phyloP scores from a whole-genome alignment of 2,888 invertebrate genomes.

The Aphidius colemani region DNA sequence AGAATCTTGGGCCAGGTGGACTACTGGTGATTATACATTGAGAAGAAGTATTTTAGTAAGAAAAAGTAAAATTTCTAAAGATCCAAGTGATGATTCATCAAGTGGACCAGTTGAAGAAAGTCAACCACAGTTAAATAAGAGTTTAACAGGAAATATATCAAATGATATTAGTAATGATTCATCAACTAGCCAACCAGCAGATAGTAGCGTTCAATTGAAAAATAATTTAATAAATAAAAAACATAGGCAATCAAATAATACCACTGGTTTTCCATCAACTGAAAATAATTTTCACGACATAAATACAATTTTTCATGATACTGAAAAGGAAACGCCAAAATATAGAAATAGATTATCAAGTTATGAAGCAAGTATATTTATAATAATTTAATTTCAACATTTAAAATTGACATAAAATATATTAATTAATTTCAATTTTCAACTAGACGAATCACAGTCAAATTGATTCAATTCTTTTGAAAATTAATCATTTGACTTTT shows the following conservation, averaged over 20 bases:
- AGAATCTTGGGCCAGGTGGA: too few relatives aligned
- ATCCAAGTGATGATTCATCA: too few relatives aligned
- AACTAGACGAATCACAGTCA: constrained; percentile 19
- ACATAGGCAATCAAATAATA: not conserved
- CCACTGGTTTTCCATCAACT: not conserved
- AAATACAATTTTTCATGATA: constrained; percentile 38
- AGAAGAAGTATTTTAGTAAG: not conserved
- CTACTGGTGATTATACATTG: not conserved
- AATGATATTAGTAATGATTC: not conserved
- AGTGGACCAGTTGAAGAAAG: too few relatives aligned
- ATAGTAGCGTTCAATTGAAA: not conserved
- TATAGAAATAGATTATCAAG: constrained; percentile 31
- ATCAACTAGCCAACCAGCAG: not conserved
- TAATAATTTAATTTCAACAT: not conserved
- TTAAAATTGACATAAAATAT: not conserved
- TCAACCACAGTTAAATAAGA: not conserved
- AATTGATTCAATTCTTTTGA: constrained; percentile 41
- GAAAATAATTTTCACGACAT: constrained; percentile 34
- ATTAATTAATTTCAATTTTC: not conserved
- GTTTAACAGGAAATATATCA: not conserved
- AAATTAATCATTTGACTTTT: constrained; percentile 42
- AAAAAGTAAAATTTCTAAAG: not conserved
- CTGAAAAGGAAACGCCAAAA: constrained; percentile 49
- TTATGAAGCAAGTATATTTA: constrained; percentile 23
- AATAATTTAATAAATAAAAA: not conserved